Conservation (phyloP, 1,140 invertebrate genomes). For the Leguminivora glycinivorella region DNA sequence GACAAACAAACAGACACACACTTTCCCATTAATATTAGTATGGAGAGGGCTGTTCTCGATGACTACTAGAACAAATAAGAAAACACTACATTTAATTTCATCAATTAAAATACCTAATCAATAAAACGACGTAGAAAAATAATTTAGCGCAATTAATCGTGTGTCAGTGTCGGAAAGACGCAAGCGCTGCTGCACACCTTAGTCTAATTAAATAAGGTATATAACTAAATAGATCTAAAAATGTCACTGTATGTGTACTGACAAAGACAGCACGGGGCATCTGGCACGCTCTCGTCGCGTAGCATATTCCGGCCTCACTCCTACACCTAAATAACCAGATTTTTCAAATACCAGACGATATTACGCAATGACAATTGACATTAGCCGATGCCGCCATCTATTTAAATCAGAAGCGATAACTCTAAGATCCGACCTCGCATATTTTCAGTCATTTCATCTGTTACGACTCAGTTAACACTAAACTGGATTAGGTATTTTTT, state of each 20-base stretch:
- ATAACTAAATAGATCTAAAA: not conserved
- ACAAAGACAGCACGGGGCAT: conserved; percentile 37
- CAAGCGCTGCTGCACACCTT: not conserved
- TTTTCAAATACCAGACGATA: conserved; percentile 64
- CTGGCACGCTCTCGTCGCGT: conserved; percentile 50
- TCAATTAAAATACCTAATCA: not conserved
- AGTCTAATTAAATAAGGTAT: not conserved
- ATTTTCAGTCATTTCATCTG: not conserved
- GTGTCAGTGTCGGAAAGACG: not conserved
- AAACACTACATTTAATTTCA: not conserved
- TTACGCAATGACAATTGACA: conserved; percentile 55
- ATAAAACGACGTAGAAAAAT: not conserved
- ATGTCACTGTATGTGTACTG: not conserved
- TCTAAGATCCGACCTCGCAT: not conserved
- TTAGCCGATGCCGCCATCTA: conserved; percentile 3
- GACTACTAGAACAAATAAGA: not conserved
- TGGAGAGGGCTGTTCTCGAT: no score
- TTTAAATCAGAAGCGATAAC: not conserved
- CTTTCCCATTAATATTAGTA: no score
- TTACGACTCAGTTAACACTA: not conserved
- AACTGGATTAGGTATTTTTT: not conserved
- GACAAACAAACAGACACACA: no score
- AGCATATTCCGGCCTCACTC: conserved; percentile 58
- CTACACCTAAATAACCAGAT: conserved; percentile 63
- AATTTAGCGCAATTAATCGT: not conserved